Evolutionary conservation across 2,888 invertebrate genomes (phyloP).

Genomic region (Plutella xylostella): DNA sequence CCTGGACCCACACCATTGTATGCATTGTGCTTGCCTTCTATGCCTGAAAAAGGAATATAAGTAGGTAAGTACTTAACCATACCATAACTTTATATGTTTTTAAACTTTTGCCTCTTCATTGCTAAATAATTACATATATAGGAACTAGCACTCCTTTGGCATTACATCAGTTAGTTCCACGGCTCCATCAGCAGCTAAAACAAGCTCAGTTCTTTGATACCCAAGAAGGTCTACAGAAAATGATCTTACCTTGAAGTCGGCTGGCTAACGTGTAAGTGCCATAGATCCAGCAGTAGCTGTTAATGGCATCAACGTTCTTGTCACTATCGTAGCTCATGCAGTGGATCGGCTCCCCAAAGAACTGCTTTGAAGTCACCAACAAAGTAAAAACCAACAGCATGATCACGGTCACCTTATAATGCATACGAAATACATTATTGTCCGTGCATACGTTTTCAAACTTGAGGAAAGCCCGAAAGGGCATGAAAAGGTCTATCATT

Average conservation of each 20-base stretch:
- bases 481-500: slow-evolving; percentile 74
- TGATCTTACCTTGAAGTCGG: slow-evolving; percentile 37
- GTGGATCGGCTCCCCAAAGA: slow-evolving; percentile 87
- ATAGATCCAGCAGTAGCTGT: slow-evolving; percentile 84
- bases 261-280: slow-evolving; percentile 75
- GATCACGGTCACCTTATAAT: slow-evolving; percentile 79
- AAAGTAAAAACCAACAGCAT: slow-evolving; percentile 79
- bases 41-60: slow-evolving; percentile 35
- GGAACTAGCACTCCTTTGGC: no score
- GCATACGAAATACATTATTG: slow-evolving; percentile 80
- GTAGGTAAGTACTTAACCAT: not conserved
- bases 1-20: slow-evolving; percentile 64
- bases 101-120: no score
- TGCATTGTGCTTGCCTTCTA: slow-evolving; percentile 58
- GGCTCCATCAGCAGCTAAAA: not conserved
- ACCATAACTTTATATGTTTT: no score
- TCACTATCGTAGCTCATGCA: slow-evolving; percentile 72
- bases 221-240: not conserved
- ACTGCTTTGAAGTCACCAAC: slow-evolving; percentile 83
- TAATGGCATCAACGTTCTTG: slow-evolving; percentile 71
- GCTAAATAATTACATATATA: no score
- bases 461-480: slow-evolving; percentile 75
- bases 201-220: not conserved
- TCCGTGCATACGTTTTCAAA: slow-evolving; percentile 77
- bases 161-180: no score